Evolutionary conservation across 2,888 invertebrate genomes (phyloP).

Genomic region (Apotomis capreana): DNA sequence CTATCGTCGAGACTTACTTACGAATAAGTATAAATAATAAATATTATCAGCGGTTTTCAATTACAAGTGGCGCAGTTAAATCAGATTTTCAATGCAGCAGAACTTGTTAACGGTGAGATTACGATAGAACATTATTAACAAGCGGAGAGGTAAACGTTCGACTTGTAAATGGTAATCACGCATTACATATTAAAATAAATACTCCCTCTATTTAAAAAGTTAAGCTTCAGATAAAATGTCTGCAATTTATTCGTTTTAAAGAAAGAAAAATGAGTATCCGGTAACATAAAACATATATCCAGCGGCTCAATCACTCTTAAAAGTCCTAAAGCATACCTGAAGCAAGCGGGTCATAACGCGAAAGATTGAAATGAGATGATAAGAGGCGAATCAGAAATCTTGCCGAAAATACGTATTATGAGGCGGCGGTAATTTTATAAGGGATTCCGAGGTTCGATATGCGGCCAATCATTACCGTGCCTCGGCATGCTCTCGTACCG

Average conservation of each 20-base stretch:
- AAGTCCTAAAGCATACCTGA: conserved; percentile 56
- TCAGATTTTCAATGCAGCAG: conserved; percentile 53
- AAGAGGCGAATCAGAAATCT: conserved; percentile 77
- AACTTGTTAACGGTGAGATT: conserved; percentile 55
- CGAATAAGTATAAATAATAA: conserved; percentile 52
- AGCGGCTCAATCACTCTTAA: conserved; percentile 64
- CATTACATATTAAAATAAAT: conserved; percentile 43
- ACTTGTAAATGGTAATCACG: conserved; percentile 47
- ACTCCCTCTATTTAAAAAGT: conserved; percentile 11
- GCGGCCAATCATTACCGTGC: conserved; percentile 76
- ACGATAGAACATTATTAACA: conserved; percentile 48
- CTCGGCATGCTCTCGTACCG: conserved; percentile 60
- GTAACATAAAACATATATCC: conserved; percentile 58
- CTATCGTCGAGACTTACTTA: conserved; percentile 52
- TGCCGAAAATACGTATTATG: conserved; percentile 79
- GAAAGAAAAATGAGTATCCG: conserved; percentile 56
- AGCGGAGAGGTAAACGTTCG: conserved; percentile 48
- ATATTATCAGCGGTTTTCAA: conserved; percentile 56
- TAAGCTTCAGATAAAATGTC: not conserved
- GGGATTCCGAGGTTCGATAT: conserved; percentile 78
- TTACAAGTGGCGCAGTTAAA: conserved; percentile 55
- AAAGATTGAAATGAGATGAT: conserved; percentile 81
- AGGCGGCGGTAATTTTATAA: conserved; percentile 76
- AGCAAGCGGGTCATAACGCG: conserved; percentile 75
- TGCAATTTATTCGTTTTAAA: conserved; percentile 45